These are phyloP conservation scores for Lagopus leucura DNA, from an alignment of 2,113 vertebrate species.

Conservation along the genomic window DNA sequence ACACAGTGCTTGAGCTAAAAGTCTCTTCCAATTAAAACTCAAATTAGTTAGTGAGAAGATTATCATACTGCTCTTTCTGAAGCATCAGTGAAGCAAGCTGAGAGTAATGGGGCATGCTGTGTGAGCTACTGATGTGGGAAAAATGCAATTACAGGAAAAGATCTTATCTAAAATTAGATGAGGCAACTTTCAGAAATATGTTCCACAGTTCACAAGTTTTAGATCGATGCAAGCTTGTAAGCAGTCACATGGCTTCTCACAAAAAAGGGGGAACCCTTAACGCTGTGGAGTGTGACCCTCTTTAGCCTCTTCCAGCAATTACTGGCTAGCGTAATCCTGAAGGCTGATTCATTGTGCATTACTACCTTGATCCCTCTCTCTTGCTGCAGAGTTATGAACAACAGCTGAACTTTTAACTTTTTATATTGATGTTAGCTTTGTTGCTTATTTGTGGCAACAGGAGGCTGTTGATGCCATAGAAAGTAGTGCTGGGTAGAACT, in stretches of 20 bases:
- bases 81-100: not conserved
- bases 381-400: not conserved
- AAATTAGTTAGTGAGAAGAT: not conserved
- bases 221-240: not conserved
- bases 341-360: not conserved
- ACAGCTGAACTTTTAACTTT: not conserved
- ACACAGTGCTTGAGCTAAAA: not conserved
- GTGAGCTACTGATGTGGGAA: not conserved
- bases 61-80: not conserved
- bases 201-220: not conserved
- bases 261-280: not conserved
- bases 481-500: not conserved
- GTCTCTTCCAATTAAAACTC: not conserved
- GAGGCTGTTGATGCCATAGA: not conserved
- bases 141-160: not conserved
- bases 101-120: not conserved
- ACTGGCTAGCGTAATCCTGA: not conserved
- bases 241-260: not conserved
- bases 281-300: not conserved
- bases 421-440: not conserved
- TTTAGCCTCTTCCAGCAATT: not conserved
- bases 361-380: not conserved
- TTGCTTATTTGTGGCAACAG: not conserved
- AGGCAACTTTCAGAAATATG: not conserved
- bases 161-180: not conserved